These are phyloP conservation scores for Heterochromis multidens DNA, from an alignment of 2,113 vertebrate genomes.

Conservation along the genomic window DNA sequence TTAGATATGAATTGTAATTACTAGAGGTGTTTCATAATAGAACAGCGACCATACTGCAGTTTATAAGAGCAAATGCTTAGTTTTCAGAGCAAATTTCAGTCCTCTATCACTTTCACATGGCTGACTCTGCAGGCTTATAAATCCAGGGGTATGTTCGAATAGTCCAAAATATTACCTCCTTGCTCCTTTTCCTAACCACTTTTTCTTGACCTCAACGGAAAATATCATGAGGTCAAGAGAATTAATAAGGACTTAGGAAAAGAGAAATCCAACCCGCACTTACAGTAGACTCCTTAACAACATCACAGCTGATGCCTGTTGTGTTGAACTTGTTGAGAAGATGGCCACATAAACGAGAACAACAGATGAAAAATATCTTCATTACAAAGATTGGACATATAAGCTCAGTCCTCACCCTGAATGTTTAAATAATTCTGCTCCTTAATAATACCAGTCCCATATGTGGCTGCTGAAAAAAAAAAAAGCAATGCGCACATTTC, in stretches of 20 bases:
- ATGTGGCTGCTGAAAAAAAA: background rate
- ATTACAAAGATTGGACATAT: background rate
- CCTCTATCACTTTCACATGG: background rate
- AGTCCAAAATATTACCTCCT: background rate
- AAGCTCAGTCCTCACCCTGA: accelerated
- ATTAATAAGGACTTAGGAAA: background rate
- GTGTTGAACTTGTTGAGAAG: background rate
- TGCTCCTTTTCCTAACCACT: background rate
- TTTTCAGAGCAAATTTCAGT: background rate
- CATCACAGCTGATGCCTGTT: background rate
- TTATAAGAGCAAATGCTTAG: background rate
- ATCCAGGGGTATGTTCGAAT: background rate
- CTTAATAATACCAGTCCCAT: background rate
- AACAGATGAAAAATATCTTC: background rate
- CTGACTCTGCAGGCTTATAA: background rate
- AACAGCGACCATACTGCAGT: background rate
- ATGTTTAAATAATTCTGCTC: background rate
- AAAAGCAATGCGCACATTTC: background rate
- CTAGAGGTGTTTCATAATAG: background rate
- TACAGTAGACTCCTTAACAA: background rate
- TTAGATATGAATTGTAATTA: background rate
- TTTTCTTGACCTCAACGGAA: background rate
- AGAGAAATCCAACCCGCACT: accelerated
- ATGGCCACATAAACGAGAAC: background rate
- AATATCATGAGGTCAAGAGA: background rate